Evolutionary conservation across 2,888 invertebrate species (phyloP), one percentile per base, ranked within the genome.

Genomic region (Diadegma fenestrale): DNA sequence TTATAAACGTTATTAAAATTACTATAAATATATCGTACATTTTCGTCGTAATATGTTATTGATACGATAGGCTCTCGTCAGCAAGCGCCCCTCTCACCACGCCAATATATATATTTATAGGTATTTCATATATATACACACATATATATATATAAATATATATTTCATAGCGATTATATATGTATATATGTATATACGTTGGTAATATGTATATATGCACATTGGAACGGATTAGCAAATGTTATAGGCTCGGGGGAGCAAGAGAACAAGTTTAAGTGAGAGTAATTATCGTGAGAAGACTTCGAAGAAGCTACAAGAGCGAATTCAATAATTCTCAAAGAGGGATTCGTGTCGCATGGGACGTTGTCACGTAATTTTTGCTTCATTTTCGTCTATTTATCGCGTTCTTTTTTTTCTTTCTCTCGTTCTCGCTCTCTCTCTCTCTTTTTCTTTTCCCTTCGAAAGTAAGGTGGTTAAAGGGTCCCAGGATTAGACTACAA

Each of bases 1-100:
- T 90, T 93, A 93, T 93, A 93, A 93, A 93, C 91, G 92, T 93
- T 93, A 93, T 93, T 93, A 93, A 93, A 94, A 93, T 93, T 92
- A 93, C 91, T 92, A 92, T 92, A 93, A 93, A 93, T 93, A 92
- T 93, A 93, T 93, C 91, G 90, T 93, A 93, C 92, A 93, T 90
- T 92, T 87, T 88, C 87, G 89, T 88, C 88, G 88, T 90, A 48
- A 71, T 87, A 89, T 85, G 85, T 89, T 88, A 89, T 90, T 89
- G 86, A 90, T 91, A 89, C 88, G 88, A 88, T 88, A 90, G 89
- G 89, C 91, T 89, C 89, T 88, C 26, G 26, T 58, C 89, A 88
- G 87, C 87, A 87, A 88, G 88, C 89, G 86, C 84, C 82, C 41
- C 71, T 66, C 79, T 82, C 86, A 84, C 86, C 83, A 79, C 84